Base-by-base conservation (phyloP, 2,888 invertebrate species). In the Tuta absoluta region DNA sequence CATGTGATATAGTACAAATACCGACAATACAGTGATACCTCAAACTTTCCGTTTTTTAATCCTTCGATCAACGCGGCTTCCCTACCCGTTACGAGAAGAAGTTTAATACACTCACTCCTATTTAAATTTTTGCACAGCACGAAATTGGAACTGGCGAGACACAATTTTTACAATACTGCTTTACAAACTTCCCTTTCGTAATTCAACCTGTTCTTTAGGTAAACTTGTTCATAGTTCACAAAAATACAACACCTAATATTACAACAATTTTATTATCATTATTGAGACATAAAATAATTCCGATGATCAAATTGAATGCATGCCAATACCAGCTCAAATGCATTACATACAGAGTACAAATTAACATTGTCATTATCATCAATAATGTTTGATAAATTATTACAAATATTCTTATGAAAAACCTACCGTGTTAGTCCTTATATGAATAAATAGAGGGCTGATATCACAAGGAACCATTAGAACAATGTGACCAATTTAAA, bases 1-100 rank as follows among this genome's bases (percentile, higher is more conserved):
- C 64, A 60, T 68, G 64, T 68, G 60, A 65, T 65, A 64, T 68
- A 82, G 77, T 74, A 73, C 75, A 77, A 81, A 77, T 77, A 72
- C 66, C 65, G 72, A 78, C 76, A 86, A 84, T 85, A 87, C 76
- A 86, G 76, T 80, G 79, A 83, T 85, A 84, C 81, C 80, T 82
- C 78, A 67, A 19, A n/a, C 64, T 65, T 63, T 71, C 76, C 75
- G 71, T 65, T 65, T 75, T 49, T 57, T 48, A 45, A n/a, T n/a
- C n/a, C n/a, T n/a, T n/a, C n/a, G n/a, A n/a, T n/a, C n/a, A n/a
- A n/a, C n/a, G n/a, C n/a, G n/a, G n/a, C n/a, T n/a, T n/a, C n/a
- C n/a, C n/a, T n/a, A n/a, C n/a, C n/a, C n/a, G n/a, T n/a, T n/a
- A n/a, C n/a, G n/a, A n/a, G n/a, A n/a, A n/a, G n/a, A n/a, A n/a